Evolutionary conservation across 92 coral and sea anemone genomes (phyloP).

Genomic region (Epizoanthus scotinus): DNA sequence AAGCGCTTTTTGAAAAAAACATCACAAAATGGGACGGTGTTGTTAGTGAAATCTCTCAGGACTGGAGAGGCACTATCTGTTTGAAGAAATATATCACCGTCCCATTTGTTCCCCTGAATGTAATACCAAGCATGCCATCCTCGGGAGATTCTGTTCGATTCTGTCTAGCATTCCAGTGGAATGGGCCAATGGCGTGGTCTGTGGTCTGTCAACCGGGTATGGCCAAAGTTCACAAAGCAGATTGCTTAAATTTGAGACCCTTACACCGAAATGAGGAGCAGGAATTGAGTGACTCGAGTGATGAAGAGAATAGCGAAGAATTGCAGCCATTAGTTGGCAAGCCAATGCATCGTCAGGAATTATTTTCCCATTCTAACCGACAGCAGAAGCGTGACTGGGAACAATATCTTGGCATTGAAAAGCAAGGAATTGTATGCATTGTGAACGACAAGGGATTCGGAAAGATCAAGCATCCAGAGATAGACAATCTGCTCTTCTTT

Average conservation of each 20-base stretch:
- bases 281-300: conserved; percentile 44
- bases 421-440: conserved; percentile 59
- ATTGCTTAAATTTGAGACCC: background rate
- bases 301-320: conserved; percentile 42
- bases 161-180: conserved; percentile 74
- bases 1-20: conserved; percentile 54
- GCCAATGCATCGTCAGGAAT: conserved; percentile 46
- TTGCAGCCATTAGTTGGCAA: conserved; percentile 50
- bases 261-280: conserved; percentile 33
- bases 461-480: conserved; percentile 48
- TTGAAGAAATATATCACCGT: conserved; percentile 59
- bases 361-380: background rate
- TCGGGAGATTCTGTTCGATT: conserved; percentile 69
- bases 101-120: conserved; percentile 73
- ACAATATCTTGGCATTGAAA: conserved; percentile 30
- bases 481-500: conserved; percentile 51
- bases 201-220: conserved; percentile 54
- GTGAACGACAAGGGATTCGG: conserved; percentile 55
- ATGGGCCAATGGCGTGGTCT: conserved; percentile 78
- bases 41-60: conserved; percentile 58
- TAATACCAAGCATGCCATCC: conserved; percentile 64
- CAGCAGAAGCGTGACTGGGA: conserved; percentile 47
- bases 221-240: conserved; percentile 58
- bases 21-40: conserved; percentile 70
- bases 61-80: conserved; percentile 74